Evolutionary conservation across 92 coral and sea anemone genomes (phyloP), one percentile per base, ranked within the genome.

Genomic region (Epizoanthus stellaris): DNA sequence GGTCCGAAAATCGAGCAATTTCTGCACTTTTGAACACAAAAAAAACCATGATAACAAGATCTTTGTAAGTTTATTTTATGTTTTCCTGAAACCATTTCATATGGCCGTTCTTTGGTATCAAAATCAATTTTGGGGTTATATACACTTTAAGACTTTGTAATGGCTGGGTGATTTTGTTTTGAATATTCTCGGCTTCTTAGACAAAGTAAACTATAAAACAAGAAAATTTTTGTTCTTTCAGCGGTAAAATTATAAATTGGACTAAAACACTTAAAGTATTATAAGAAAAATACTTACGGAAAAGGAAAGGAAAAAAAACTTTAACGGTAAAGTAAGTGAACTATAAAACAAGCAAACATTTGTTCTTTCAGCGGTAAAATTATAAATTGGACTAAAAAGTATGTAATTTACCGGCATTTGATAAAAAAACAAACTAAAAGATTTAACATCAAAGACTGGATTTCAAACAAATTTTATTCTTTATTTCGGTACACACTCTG

Each of bases 61-160:
- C 23, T 70, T 70, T 70, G 75, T 10, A 70, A 12, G 75, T 70
- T 70, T 70, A 42, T 70, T 70, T 70, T 70, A 40, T 70, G 75
- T 70, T 70, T 42, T 70, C 56, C 17, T 70, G 75, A 70, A 70
- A 70, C 23, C 25, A 70, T 70, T 70, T 70, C 20, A 40, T 70
- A 70, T 70, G 75, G 75, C 17, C 3, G 75, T 70, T 70, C 75
- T 70, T 70, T 70, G 74, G 74, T 69, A 69, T 69, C 15, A 69
- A 69, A 6, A 69, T 12, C 20, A 69, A 69, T 36, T 69, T 69
- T 38, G 74, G 52, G 74, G 74, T 69, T 69, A 69, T 69, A 38
- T 69, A 69, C 74, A 69, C 53, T 69, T 36, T 69, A 40, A 69
- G 15, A n/a, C 8, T 5, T 58, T 14, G 63, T 19, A 58, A 58